Percentiles rank a stretch among this genome's conserved stretches.
These are phyloP conservation scores for Mormoops blainvillei DNA, from an alignment of 2,113 vertebrate species.

Conservation along the genomic window DNA sequence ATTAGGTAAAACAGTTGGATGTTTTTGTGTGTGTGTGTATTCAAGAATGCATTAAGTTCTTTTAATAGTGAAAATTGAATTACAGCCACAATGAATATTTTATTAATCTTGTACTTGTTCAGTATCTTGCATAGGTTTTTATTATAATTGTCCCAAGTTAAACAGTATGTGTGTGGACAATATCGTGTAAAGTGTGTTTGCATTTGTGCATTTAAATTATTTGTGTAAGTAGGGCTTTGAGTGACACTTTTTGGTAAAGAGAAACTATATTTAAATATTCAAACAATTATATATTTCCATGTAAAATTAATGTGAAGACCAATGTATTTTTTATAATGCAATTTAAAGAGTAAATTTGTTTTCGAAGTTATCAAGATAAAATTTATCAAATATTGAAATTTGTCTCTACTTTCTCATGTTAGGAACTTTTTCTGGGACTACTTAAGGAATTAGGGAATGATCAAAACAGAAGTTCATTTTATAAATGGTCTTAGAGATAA, in stretches of 20 bases:
- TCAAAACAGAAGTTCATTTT: conserved; percentile 45
- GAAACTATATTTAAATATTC: conserved; percentile 79
- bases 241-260: conserved; percentile 66
- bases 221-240: conserved; percentile 56
- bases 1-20: conserved; percentile 58
- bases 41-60: conserved; percentile 63
- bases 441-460: conserved; percentile 52
- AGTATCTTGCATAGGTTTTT: conserved; percentile 68
- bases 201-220: conserved; percentile 67
- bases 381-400: conserved; percentile 59
- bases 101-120: conserved; percentile 63
- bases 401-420: conserved; percentile 56
- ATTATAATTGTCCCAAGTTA: conserved; percentile 70
- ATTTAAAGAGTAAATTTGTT: conserved; percentile 65
- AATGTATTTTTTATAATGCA: conserved; percentile 74
- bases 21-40: conserved; percentile 48
- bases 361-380: conserved; percentile 61
- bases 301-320: conserved; percentile 65
- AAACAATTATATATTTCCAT: conserved; percentile 79
- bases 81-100: conserved; percentile 51
- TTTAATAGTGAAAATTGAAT: conserved; percentile 61
- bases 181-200: conserved; percentile 69
- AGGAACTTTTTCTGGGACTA: conserved; percentile 68
- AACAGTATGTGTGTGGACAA: conserved; percentile 63
- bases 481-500: conserved; percentile 54